These are phyloP conservation scores for Acanthochromis polyacanthus DNA, from an alignment of 2,113 vertebrate species.

Conservation along the genomic window DNA sequence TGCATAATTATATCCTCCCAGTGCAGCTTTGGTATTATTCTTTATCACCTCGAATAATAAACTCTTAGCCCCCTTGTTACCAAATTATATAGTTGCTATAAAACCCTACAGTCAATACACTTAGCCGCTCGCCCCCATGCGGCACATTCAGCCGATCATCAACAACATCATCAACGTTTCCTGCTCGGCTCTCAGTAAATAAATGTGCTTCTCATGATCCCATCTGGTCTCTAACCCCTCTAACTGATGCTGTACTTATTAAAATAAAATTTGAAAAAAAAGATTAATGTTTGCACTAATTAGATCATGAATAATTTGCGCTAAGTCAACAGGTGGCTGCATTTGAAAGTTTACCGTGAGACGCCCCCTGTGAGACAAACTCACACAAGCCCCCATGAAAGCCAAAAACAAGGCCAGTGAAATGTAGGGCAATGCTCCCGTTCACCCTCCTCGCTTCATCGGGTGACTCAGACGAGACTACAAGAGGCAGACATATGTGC, in stretches of 20 bases:
- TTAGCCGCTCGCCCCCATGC: conserved; percentile 42
- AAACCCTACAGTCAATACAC: conserved; percentile 61
- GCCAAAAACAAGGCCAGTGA: conserved; percentile 24
- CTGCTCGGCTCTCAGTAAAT: conserved; percentile 43
- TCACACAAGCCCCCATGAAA: neutral
- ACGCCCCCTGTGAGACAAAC: conserved; percentile 8
- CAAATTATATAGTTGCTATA: conserved; percentile 76
- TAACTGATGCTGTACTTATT: conserved; percentile 25
- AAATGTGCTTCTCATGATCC: conserved; percentile 47
- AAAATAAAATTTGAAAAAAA: conserved; percentile 22
- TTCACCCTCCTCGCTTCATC: conserved; percentile 22
- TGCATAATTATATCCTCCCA: conserved; percentile 72
- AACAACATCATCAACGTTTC: conserved; percentile 59
- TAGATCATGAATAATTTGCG: conserved; percentile 53
- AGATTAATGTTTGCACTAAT: conserved; percentile 44
- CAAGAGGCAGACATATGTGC: conserved; percentile 37
- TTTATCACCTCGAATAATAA: conserved; percentile 76
- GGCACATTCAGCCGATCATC: conserved; percentile 53
- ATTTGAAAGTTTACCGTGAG: conserved; percentile 21
- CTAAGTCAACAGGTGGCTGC: conserved; percentile 46
- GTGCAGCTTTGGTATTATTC: conserved; percentile 74
- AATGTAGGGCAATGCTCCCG: conserved; percentile 43
- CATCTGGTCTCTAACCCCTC: conserved; percentile 45
- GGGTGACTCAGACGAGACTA: conserved; percentile 44
- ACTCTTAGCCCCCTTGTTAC: conserved; percentile 75